Conservation (phyloP, 2,113 vertebrate genomes). For the Calonectris borealis region DNA sequence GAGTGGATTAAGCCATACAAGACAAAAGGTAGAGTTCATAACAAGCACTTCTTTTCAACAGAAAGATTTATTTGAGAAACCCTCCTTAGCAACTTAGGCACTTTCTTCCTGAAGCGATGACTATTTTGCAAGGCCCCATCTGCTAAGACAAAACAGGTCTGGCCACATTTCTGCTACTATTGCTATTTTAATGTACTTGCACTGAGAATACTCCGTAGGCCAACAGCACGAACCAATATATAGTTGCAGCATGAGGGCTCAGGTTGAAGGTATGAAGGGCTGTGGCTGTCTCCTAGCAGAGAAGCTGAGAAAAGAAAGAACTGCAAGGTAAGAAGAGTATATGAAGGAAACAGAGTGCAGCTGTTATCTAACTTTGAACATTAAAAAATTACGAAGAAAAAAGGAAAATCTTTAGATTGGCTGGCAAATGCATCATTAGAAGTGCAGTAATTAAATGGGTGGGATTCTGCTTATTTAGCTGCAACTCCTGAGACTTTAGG, state of each 20-base stretch:
- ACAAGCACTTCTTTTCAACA: background rate
- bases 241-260: background rate
- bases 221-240: background rate
- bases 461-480: background rate
- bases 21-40: background rate
- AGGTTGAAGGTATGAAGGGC: background rate
- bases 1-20: background rate
- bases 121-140: constrained; percentile 14
- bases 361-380: background rate
- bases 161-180: constrained; percentile 26
- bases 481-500: background rate
- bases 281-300: background rate
- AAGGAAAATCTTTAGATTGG: background rate
- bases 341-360: background rate
- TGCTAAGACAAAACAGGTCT: constrained; percentile 21
- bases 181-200: constrained; percentile 8
- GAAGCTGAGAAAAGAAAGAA: background rate
- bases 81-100: background rate
- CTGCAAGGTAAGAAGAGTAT: background rate
- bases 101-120: constrained; percentile 21
- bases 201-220: background rate
- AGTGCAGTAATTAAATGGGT: background rate
- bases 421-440: background rate
- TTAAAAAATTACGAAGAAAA: background rate
- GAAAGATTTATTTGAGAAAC: background rate